These are phyloP conservation scores for Lates calcarifer DNA, from an alignment of 2,113 vertebrate genomes.

Conservation along the genomic window DNA sequence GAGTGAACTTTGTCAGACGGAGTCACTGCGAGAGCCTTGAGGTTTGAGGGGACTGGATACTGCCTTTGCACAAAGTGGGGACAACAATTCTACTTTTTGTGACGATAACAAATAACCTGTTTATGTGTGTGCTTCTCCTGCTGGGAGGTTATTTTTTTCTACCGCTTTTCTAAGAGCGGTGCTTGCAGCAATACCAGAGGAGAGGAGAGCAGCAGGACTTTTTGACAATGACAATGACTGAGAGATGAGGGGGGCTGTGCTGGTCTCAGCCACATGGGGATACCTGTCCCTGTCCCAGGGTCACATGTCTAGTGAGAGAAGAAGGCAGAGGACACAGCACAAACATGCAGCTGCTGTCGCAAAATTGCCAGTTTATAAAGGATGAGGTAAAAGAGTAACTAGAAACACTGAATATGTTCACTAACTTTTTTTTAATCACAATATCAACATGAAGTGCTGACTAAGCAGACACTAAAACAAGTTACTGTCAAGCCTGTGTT, in stretches of 20 bases:
- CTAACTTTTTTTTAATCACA: not conserved
- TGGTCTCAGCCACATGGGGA: conserved; percentile 38
- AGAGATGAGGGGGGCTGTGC: conserved; percentile 21
- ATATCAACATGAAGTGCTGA: not conserved
- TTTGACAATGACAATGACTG: no score
- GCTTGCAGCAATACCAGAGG: conserved; percentile 23
- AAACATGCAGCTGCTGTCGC: conserved; percentile 10
- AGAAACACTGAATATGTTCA: not conserved
- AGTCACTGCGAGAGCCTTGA: conserved; percentile 15
- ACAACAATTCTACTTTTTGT: conserved; percentile 47
- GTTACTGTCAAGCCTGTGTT: not conserved
- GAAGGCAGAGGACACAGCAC: conserved; percentile 27
- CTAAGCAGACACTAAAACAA: not conserved
- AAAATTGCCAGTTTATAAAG: not conserved
- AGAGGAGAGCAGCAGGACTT: conserved; percentile 29
- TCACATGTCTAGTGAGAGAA: conserved; percentile 36
- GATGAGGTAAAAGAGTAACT: conserved; percentile 20
- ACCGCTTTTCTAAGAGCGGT: conserved; percentile 14
- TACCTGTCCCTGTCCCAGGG: conserved; percentile 47
- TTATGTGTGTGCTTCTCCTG: conserved; percentile 9
- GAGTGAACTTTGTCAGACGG: conserved; percentile 23
- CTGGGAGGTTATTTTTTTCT: conserved; percentile 50
- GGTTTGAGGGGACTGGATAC: conserved; percentile 28
- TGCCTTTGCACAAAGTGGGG: conserved; percentile 32
- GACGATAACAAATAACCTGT: conserved; percentile 41